Evolutionary conservation across 2,113 vertebrate genomes (phyloP).

Genomic region (Callipepla squamata): DNA sequence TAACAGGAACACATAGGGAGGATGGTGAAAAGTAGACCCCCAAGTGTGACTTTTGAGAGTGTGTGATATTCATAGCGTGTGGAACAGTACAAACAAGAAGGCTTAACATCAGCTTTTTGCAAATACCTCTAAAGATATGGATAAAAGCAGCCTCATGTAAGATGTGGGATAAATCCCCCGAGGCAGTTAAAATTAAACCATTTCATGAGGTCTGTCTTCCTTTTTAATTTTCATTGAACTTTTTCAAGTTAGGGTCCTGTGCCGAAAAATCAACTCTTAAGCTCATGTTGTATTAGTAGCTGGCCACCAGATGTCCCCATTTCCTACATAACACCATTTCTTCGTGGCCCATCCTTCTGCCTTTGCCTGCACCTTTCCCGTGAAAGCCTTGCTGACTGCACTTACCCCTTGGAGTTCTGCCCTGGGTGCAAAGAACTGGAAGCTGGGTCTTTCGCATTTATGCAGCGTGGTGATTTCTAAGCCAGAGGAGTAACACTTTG

Average conservation of each 20-base stretch:
- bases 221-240: background rate
- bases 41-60: background rate
- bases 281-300: background rate
- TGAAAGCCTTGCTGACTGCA: accelerated
- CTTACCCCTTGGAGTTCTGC: background rate
- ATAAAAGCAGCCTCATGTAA: background rate
- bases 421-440: background rate
- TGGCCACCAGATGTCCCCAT: conserved; percentile 75
- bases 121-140: background rate
- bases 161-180: background rate
- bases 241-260: background rate
- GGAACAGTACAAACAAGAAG: background rate
- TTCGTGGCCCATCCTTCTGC: background rate
- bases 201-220: background rate
- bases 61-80: background rate
- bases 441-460: background rate
- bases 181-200: background rate
- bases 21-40: background rate
- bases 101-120: background rate
- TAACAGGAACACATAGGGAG: background rate
- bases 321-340: background rate
- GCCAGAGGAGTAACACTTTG: background rate
- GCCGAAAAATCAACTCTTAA: background rate
- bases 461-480: background rate
- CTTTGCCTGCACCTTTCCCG: background rate